phyloP scores from a whole-genome alignment of 2,113 vertebrate genomes.

The Callopanchax toddi region DNA sequence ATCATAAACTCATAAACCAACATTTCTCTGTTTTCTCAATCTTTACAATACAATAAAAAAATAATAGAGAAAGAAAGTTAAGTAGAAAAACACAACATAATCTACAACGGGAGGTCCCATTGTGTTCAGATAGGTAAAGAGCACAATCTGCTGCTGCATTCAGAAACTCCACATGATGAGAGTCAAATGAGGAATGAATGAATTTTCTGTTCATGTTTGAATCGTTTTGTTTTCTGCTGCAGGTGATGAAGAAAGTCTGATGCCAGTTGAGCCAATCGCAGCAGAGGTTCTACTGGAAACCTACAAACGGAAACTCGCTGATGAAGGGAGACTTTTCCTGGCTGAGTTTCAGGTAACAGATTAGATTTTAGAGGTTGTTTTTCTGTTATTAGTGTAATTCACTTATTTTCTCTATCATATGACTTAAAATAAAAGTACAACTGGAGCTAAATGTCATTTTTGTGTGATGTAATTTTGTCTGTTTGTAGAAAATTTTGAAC shows the following conservation, averaged over 20 bases:
- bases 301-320: conserved; percentile 92
- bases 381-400: not conserved
- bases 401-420: too few species aligned
- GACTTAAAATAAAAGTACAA: not conserved
- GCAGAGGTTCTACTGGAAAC: conserved; percentile 85
- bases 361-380: not conserved
- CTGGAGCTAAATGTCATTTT: not conserved
- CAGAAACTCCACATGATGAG: not conserved
- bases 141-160: not conserved
- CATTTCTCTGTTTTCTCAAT: too few species aligned
- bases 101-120: not conserved
- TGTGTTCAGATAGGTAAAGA: not conserved
- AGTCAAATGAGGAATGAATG: not conserved
- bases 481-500: not conserved
- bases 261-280: conserved; percentile 89
- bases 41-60: not conserved
- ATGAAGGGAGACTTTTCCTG: conserved; percentile 93
- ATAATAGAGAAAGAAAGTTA: not conserved
- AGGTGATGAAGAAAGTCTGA: conserved; percentile 86
- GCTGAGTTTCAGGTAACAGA: conserved; percentile 93
- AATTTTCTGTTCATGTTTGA: not conserved
- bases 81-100: not conserved
- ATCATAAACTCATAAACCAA: too few species aligned
- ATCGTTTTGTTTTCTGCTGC: conserved; percentile 12
- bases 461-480: not conserved